A percentile compares a stretch with the other conserved stretches of the same genome.
phyloP scores from a whole-genome alignment of 2,888 invertebrate species.

The Heliconius charithonia region DNA sequence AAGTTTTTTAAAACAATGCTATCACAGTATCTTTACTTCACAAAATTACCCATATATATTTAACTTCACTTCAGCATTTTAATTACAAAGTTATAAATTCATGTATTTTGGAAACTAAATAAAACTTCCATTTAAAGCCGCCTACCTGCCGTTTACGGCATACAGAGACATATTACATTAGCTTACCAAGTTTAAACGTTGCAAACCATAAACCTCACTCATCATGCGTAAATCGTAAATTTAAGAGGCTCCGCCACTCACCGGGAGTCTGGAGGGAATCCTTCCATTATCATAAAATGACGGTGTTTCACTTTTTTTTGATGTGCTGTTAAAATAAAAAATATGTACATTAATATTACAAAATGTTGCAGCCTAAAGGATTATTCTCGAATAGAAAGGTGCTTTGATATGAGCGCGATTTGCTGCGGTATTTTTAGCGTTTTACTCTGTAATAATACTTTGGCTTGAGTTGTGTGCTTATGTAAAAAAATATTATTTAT shows the following conservation, averaged over 20 bases:
- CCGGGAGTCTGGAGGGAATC: slow-evolving; percentile 62
- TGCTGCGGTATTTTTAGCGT: slow-evolving; percentile 12
- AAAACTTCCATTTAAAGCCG: slow-evolving; percentile 31
- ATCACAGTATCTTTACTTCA: not conserved
- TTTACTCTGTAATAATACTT: slow-evolving; percentile 15
- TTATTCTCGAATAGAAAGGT: slow-evolving; percentile 48
- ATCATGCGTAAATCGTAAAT: slow-evolving; percentile 75
- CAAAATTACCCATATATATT: not conserved
- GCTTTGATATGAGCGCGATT: slow-evolving; percentile 28
- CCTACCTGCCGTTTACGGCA: slow-evolving; percentile 34
- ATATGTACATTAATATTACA: slow-evolving; percentile 61
- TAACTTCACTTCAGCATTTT: not conserved
- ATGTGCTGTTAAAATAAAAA: slow-evolving; percentile 77
- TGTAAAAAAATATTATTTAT: not conserved
- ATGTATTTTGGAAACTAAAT: slow-evolving; percentile 14
- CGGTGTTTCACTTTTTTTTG: slow-evolving; percentile 80
- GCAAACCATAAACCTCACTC: slow-evolving; percentile 73
- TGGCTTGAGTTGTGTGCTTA: not conserved
- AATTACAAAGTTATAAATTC: slow-evolving; percentile 5
- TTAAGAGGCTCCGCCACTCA: slow-evolving; percentile 77
- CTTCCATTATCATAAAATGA: slow-evolving; percentile 82
- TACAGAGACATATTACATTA: slow-evolving; percentile 43
- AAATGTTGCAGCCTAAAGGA: slow-evolving; percentile 47
- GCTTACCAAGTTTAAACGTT: slow-evolving; percentile 51
- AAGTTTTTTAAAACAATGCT: too few species aligned